Base-by-base conservation (phyloP, 1,140 invertebrate genomes). In the Trachelipus rathkii region DNA sequence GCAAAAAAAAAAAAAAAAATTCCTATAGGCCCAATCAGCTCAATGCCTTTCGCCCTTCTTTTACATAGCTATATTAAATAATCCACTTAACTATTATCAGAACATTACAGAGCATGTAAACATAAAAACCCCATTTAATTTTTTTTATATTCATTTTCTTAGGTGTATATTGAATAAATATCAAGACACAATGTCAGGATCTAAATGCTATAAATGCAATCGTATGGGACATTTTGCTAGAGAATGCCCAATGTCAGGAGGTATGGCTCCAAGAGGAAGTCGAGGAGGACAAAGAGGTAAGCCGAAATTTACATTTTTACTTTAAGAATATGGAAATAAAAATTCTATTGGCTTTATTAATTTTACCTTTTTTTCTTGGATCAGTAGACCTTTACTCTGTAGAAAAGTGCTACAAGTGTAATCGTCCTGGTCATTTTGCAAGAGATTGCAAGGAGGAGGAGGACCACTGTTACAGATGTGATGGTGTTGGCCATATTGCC, bases 121-220 rank as follows among this genome's bases (percentile, higher is more conserved):
- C 33, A 33, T n/a, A n/a, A 6, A 33, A 33, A 33, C 33, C 33
- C 6, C 1, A 33, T 33, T 33, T 33, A 33, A 33, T 33, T 33
- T 33, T 33, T 33, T 33, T 33, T 3, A 33, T 6, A 3, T 33
- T 33, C 33, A 33, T 33, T 33, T 33, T 33, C 33, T 33, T 33
- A 33, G 33, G 33, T 33, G 33, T 3, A 33, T 33, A 33, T 33
- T 33, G 33, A 33, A 33, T 33, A 33, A 33, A 33, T 3, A 33
- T 33, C 33, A 33, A 33, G 19, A 60, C 46, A 76, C 69, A 72
- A 79, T 79, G 77, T 81, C 80, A 73, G 77, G 79, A 44, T 78
- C 81, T n/a, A 82, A 82, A 81, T 96, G 94, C 87, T 96, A 95
- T 87, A 94, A 94, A 87, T 96, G 94, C 86, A 93, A 94, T 79